These are phyloP conservation scores for Choloepus hoffmanni DNA, from an alignment of 2,113 vertebrate genomes.

Conservation along the genomic window DNA sequence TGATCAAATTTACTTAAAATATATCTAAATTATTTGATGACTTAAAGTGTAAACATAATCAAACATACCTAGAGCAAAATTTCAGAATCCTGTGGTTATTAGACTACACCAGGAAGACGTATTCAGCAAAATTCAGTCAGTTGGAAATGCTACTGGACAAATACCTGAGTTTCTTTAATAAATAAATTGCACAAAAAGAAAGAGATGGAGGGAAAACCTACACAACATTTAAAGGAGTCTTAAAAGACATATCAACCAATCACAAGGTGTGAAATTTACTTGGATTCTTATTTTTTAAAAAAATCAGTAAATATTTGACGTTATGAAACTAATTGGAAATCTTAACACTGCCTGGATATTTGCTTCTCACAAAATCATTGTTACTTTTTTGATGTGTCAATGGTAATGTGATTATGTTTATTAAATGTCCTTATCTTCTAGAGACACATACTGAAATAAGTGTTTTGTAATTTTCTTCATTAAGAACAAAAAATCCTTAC, in stretches of 20 bases:
- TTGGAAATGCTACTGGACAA: background rate
- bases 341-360: background rate
- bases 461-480: background rate
- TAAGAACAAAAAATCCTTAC: background rate
- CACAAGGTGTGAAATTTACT: background rate
- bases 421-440: constrained; percentile 26
- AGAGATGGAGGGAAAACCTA: background rate
- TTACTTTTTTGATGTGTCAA: constrained; percentile 35
- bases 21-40: constrained; percentile 13
- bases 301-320: constrained; percentile 18
- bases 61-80: background rate
- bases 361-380: constrained; percentile 29
- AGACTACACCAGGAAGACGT: background rate
- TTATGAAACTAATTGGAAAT: constrained; percentile 44
- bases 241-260: background rate
- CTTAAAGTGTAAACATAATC: constrained; percentile 19
- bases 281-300: background rate
- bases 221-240: background rate
- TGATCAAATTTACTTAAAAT: background rate
- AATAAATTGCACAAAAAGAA: background rate
- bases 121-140: background rate
- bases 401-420: background rate
- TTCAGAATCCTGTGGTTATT: background rate
- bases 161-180: constrained; percentile 3
- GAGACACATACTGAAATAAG: constrained; percentile 29